A percentile compares a stretch with the other conserved stretches of the same genome.
phyloP scores from a whole-genome alignment of 1,140 invertebrate genomes.

The Berghia stephanieae region DNA sequence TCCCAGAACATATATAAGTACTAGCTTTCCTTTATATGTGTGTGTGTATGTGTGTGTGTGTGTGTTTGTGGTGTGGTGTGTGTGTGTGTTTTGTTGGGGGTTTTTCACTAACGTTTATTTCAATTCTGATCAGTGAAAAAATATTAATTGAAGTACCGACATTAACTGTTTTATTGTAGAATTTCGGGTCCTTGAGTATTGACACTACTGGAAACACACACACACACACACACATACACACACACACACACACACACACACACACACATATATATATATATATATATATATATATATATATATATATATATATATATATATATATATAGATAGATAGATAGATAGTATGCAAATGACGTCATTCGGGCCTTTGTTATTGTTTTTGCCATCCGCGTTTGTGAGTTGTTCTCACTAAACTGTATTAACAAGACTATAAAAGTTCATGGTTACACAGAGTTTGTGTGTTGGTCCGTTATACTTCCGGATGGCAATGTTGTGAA shows the following conservation, averaged over 20 bases:
- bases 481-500: too few species aligned
- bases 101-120: neutral
- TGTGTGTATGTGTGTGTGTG: conserved; percentile 46
- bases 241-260: conserved; percentile 16
- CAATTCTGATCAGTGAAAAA: neutral
- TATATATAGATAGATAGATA: too few species aligned
- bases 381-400: too few species aligned
- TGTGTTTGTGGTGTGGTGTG: neutral
- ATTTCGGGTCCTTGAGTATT: neutral
- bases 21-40: neutral
- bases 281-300: neutral
- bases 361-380: too few species aligned
- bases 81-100: conserved; percentile 26
- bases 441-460: too few species aligned
- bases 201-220: neutral
- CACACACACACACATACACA: neutral
- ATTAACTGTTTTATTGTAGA: neutral
- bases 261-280: conserved; percentile 5
- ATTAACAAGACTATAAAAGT: too few species aligned
- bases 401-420: too few species aligned
- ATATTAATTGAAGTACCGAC: neutral
- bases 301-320: too few species aligned
- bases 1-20: neutral
- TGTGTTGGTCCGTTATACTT: too few species aligned
- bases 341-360: too few species aligned